These are phyloP conservation scores for Apodemia hepburni DNA, from an alignment of 2,888 invertebrate species.

Conservation along the genomic window DNA sequence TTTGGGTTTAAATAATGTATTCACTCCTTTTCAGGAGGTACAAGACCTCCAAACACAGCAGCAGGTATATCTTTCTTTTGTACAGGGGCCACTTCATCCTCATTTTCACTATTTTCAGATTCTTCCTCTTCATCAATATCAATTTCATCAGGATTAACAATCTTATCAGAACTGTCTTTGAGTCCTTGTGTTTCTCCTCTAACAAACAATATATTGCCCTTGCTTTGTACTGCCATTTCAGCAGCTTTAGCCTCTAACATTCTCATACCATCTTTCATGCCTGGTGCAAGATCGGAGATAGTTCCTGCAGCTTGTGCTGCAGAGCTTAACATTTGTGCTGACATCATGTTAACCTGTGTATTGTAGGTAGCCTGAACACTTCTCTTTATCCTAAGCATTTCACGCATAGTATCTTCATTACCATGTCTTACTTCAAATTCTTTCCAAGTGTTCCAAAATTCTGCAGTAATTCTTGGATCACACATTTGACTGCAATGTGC, in stretches of 20 bases:
- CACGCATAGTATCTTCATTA: slow-evolving; percentile 99
- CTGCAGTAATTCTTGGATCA: slow-evolving; percentile 96
- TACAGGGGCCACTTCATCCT: slow-evolving; percentile 84
- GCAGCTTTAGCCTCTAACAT: slow-evolving; percentile 92
- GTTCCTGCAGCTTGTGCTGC: slow-evolving; percentile 83
- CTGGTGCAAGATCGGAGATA: slow-evolving; percentile 86
- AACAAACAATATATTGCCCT: slow-evolving; percentile 90
- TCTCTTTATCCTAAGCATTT: slow-evolving; percentile 98
- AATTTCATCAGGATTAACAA: slow-evolving; percentile 93
- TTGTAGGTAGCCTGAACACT: slow-evolving; percentile 99
- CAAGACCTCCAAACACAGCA: slow-evolving; percentile 94
- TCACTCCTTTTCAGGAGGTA: slow-evolving; percentile 35
- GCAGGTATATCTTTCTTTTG: slow-evolving; percentile 93
- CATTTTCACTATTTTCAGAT: slow-evolving; percentile 80
- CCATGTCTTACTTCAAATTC: slow-evolving; percentile 99
- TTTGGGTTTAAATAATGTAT: neutral
- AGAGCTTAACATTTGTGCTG: slow-evolving; percentile 96
- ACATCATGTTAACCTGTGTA: slow-evolving; percentile 99
- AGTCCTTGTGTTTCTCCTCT: slow-evolving; percentile 92
- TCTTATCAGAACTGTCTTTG: slow-evolving; percentile 82
- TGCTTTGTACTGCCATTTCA: slow-evolving; percentile 81
- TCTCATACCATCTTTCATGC: slow-evolving; percentile 92
- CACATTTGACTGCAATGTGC: slow-evolving; percentile 99
- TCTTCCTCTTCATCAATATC: slow-evolving; percentile 87
- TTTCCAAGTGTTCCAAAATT: slow-evolving; percentile 99